Base-by-base conservation (phyloP, 2,797 vertebrate species). In the Pseudopleuronectes americanus region DNA sequence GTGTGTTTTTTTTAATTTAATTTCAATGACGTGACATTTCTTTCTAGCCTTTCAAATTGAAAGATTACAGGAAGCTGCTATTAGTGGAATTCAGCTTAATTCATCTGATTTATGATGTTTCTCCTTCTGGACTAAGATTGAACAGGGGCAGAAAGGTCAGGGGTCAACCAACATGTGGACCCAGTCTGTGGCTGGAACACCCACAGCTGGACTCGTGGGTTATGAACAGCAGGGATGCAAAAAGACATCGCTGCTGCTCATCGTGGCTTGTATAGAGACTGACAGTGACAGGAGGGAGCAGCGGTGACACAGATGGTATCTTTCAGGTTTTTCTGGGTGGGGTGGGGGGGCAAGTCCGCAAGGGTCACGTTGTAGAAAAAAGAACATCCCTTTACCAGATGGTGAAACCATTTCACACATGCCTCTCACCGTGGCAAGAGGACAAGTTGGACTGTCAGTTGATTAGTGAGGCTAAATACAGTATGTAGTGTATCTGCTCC, bases 91-190 rank as follows among this genome's bases (percentile, higher is more conserved):
- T 61, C 23, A 56, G 16, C 49, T 64, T 75, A 56, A 28, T 48
- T 59, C 62, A 73, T 28, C 21, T 66, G 74, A 79, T 74, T 74
- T 66, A 80, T 3, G 5, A 77, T 56, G 4, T 67, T 56, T 57
- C 56, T 70, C 43, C 13, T n/a, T 60, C 10, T 79, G 58, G 3
- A 12, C 33, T 70, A 58, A 47, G 31, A 67, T 31, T 26, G 47
- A 38, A 56, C 38, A 4, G 13, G 60, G 22, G 52, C 61, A 55
- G 60, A 52, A 41, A 80, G 81, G 66, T 68, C 38, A 79, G 69
- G 84, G 76, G 57, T 90, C 36, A 69, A 60, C 48, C 43, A 26
- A 67, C 79, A 83, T 67, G 69, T 76, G 62, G 66, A 76, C 77
- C 60, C 10, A 55, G 48, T 53, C 59, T 57, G 70, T 66, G 49